Evolutionary conservation across 2,888 invertebrate species (phyloP), one percentile per base, ranked within the genome.

Genomic region (Chrysolina americana): DNA sequence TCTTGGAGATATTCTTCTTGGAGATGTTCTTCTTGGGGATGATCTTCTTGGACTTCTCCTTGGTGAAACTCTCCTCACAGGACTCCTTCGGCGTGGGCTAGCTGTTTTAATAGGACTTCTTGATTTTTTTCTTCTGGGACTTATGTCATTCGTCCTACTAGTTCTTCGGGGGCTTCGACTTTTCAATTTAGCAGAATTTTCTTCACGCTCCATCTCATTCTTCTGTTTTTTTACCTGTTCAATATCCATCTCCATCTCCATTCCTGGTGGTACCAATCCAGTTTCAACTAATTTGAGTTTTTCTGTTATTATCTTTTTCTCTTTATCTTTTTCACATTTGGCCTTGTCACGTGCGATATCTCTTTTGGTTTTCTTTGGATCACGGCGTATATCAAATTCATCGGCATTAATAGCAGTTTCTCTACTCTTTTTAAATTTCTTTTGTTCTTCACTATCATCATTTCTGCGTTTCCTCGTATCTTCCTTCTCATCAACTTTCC

Each of bases 241-340:
- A 13, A 87, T 73, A 77, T 87, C 86, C 5, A 85, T 82, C 74
- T 89, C 89, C 83, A 87, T 86, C 83, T 89, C 89, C 81, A 85
- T 89, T 44, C 89, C 89, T 15, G 89, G 89, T 11, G 89, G 89
- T 9, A 89, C 87, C 44, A 89, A 82, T 28, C 89, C 89, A 11
- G 88, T 88, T 81, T 89, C 88, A n/a, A 88, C 86, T 62, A 88
- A 84, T 73, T 84, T 84, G 19, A 88, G 78, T 73, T 86, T 87
- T 78, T 88, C 87, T 23, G 85, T 85, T 66, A 89, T 86, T n/a
- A 87, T 81, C 78, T 87, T 87, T 44, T 85, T 85, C 74, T 88
- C 86, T 75, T 85, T 84, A 76, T 87, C 86, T 76, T 87, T 87
- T 10, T 85, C 86, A 80, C 86, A 87, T 72, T 85, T 87, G 50